A percentile compares a stretch with the other conserved stretches of the same genome.
Conservation (phyloP, 1,140 invertebrate species). For the Teleopsis dalmanni region DNA sequence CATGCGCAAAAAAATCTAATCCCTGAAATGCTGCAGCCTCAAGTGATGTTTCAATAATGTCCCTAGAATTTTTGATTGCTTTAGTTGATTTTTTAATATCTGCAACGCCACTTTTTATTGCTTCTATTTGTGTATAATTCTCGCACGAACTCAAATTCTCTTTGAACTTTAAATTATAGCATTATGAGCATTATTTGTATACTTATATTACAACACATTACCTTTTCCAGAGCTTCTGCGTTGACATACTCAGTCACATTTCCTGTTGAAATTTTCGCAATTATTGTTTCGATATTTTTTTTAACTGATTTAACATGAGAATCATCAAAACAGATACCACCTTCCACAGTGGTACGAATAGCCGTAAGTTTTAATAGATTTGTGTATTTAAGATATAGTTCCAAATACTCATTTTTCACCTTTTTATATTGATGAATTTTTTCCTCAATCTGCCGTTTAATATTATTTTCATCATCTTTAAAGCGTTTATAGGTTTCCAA, state of each 20-base stretch:
- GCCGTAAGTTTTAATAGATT: conserved; percentile 14
- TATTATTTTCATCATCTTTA: conserved; percentile 18
- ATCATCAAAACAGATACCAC: too few relatives aligned
- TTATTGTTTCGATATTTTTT: neutral
- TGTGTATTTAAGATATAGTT: conserved; percentile 11
- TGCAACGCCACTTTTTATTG: too few relatives aligned
- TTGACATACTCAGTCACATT: conserved; percentile 7
- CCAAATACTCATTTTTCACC: conserved; percentile 21
- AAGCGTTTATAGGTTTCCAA: conserved; percentile 26
- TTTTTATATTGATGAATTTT: conserved; percentile 18
- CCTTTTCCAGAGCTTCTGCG: conserved; percentile 5
- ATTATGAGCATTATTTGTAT: too few relatives aligned
- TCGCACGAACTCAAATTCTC: too few relatives aligned
- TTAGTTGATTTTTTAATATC: too few relatives aligned
- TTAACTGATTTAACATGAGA: neutral
- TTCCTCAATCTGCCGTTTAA: conserved; percentile 31
- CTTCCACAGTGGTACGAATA: conserved; percentile 10
- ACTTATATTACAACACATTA: too few relatives aligned
- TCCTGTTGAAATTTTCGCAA: conserved; percentile 10
- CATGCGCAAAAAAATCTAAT: too few relatives aligned
- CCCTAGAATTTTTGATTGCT: too few relatives aligned
- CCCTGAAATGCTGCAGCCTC: too few relatives aligned
- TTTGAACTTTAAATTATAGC: too few relatives aligned
- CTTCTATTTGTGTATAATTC: too few relatives aligned
- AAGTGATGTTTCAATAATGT: too few relatives aligned